A percentile compares a stretch with the other conserved stretches of the same genome.
These are phyloP conservation scores for Tupaia tana DNA, from an alignment of 2,113 vertebrate species.

Conservation along the genomic window DNA sequence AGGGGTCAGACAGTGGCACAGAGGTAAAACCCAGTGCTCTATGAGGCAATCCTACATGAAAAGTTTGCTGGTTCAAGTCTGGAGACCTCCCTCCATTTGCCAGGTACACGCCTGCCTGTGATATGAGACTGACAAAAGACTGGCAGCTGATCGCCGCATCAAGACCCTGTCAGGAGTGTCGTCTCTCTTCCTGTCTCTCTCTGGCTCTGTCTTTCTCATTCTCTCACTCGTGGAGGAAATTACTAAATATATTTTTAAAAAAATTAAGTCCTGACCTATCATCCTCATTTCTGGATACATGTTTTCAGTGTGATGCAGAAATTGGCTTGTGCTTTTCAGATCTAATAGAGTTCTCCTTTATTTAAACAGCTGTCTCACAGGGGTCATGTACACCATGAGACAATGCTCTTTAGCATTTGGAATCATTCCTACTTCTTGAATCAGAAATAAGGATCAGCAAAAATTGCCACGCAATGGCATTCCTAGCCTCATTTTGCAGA, in stretches of 20 bases:
- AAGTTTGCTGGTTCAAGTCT: too few species aligned
- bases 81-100: too few species aligned
- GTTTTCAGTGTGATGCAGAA: neutral
- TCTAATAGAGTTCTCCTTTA: neutral
- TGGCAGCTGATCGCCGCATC: too few species aligned
- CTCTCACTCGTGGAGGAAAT: too few species aligned
- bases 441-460: slow-evolving; percentile 43
- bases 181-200: too few species aligned
- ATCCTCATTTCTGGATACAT: neutral
- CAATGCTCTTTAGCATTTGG: slow-evolving; percentile 28
- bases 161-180: too few species aligned
- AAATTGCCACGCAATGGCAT: neutral
- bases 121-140: too few species aligned
- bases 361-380: slow-evolving; percentile 22
- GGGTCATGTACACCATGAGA: neutral
- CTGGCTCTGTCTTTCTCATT: too few species aligned
- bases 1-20: too few species aligned
- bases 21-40: too few species aligned
- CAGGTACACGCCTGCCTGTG: too few species aligned
- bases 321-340: neutral
- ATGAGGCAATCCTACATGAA: too few species aligned
- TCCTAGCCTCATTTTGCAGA: neutral
- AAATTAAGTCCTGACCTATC: neutral
- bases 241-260: neutral
- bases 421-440: slow-evolving; percentile 53